Conservation (phyloP, 2,113 vertebrate species). For the Eptatretus burgeri region DNA sequence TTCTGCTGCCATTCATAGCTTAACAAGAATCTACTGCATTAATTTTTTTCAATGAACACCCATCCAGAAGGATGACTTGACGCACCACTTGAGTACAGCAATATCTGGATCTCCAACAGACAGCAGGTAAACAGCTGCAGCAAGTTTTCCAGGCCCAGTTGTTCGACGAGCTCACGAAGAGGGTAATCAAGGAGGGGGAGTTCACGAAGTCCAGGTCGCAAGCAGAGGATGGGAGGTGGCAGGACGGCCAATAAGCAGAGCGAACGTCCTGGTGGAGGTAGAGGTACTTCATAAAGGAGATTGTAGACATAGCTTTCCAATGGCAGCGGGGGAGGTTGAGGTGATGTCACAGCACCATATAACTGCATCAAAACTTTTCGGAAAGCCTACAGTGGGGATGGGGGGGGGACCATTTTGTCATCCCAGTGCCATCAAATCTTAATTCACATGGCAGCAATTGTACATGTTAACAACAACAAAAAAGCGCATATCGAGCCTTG, state of each 20-base stretch:
- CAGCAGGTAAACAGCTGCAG: conserved; percentile 78
- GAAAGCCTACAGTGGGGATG: conserved; percentile 35
- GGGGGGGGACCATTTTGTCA: neutral
- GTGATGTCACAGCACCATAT: conserved; percentile 42
- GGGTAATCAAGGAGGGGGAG: conserved; percentile 65
- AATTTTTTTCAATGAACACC: neutral
- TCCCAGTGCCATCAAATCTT: too few relatives aligned
- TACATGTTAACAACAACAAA: too few relatives aligned
- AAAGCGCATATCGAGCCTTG: too few relatives aligned
- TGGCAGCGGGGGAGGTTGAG: conserved; percentile 49
- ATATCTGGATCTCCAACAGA: conserved; percentile 84
- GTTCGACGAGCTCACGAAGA: conserved; percentile 39
- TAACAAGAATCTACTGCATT: too few relatives aligned
- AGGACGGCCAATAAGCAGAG: conserved; percentile 76
- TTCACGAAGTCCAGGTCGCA: conserved; percentile 48
- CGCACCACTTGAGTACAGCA: conserved; percentile 72
- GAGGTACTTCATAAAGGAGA: conserved; percentile 69
- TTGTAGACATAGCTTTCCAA: conserved; percentile 93
- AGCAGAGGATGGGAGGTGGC: conserved; percentile 49
- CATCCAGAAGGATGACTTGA: neutral
- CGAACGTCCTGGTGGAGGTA: conserved; percentile 55
- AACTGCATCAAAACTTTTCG: conserved; percentile 63
- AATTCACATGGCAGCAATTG: too few relatives aligned
- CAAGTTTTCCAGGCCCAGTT: conserved; percentile 65
- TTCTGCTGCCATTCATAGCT: too few relatives aligned